These are phyloP conservation scores for Barnardius zonarius DNA, from an alignment of 2,113 vertebrate species.

Conservation along the genomic window DNA sequence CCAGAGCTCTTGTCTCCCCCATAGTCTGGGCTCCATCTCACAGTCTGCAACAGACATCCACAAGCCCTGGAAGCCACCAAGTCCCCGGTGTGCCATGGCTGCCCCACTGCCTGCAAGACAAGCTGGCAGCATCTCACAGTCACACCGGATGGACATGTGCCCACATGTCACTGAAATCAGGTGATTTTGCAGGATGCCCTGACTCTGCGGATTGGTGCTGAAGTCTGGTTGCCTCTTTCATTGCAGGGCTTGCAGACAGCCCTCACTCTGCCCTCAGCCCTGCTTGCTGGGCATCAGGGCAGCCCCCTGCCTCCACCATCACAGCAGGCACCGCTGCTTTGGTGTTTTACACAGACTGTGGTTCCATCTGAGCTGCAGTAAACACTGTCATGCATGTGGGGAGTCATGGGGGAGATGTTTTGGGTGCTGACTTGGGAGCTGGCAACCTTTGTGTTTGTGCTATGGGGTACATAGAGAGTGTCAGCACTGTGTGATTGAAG, in stretches of 20 bases:
- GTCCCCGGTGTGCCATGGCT: background rate
- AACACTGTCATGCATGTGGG: background rate
- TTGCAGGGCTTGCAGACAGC: background rate
- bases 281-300: background rate
- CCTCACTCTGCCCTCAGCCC: background rate
- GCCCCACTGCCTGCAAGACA: background rate
- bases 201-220: background rate
- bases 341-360: background rate
- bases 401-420: background rate
- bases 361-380: background rate
- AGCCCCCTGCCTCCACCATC: background rate
- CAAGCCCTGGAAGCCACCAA: background rate
- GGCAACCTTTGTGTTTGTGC: background rate
- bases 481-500: background rate
- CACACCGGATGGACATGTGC: fast-evolving
- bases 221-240: background rate
- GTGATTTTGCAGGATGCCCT: background rate
- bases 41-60: background rate
- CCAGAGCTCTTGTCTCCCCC: background rate
- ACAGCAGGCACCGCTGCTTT: background rate
- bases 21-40: background rate
- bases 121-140: background rate
- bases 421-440: background rate
- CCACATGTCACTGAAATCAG: background rate
- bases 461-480: background rate